Evolutionary conservation across 2,888 invertebrate genomes (phyloP).

Genomic region (Melanostoma mellinum): DNA sequence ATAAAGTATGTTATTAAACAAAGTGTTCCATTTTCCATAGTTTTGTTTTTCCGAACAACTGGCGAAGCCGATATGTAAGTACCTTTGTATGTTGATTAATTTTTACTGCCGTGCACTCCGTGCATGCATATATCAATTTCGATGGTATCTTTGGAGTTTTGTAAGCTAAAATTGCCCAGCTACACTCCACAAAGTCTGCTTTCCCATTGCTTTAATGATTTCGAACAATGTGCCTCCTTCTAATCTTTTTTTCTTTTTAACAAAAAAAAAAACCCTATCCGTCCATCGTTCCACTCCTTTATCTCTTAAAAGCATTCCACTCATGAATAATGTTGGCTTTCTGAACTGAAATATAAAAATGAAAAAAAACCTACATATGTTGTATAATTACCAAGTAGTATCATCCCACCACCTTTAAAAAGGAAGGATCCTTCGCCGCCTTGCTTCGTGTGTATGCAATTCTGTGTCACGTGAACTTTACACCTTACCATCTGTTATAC

Average conservation of each 20-base stretch:
- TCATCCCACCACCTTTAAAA: constrained; percentile 45
- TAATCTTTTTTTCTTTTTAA: background rate
- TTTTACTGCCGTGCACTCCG: too few relatives aligned
- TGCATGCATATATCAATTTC: too few relatives aligned
- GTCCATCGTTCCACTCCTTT: constrained; percentile 46
- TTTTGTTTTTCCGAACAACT: too few relatives aligned
- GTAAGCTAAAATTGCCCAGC: constrained; percentile 18
- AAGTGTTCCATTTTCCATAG: too few relatives aligned
- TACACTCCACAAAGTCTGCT: constrained; percentile 15
- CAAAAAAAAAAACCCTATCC: background rate
- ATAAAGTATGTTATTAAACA: too few relatives aligned
- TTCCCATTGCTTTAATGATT: constrained; percentile 32
- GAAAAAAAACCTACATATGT: constrained; percentile 23
- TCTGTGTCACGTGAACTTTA: constrained; percentile 78
- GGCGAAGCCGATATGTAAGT: too few relatives aligned
- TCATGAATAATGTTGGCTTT: constrained; percentile 29
- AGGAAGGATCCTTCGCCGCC: constrained; percentile 32
- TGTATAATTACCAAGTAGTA: constrained; percentile 56
- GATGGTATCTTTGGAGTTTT: constrained; percentile 39
- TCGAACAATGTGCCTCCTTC: constrained; percentile 3
- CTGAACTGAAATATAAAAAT: background rate
- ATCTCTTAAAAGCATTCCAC: constrained; percentile 16
- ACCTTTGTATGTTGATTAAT: too few relatives aligned
- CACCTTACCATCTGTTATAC: constrained; percentile 78
- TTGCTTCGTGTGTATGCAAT: constrained; percentile 42